Base-by-base conservation (phyloP, 2,797 vertebrate species). In the Xenops minutus region DNA sequence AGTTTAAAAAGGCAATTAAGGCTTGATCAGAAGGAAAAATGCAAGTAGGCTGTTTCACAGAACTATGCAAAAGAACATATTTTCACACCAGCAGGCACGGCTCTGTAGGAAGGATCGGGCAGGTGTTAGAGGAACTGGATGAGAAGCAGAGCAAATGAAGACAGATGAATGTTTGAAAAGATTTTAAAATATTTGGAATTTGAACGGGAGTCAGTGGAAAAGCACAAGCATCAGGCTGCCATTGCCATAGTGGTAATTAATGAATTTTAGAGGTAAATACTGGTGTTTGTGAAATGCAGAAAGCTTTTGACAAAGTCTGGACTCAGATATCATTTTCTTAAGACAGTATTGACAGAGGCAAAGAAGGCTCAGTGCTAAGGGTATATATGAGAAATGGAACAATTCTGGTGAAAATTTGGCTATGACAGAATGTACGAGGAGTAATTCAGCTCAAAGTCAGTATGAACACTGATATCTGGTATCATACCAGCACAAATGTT, bases 11-110 rank as follows among this genome's bases (percentile, higher is more conserved):
- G 39, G 23, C 73, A 94, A 85, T 91, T 93, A 81, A 92, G 56
- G 39, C 46, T 63, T 73, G 63, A 89, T 87, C 59, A 91, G 80
- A 88, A 69, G 32, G 44, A 83, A 69, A 91, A 83, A 83, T 44
- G 36, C n/a, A 89, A 94, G 67, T 56, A 94, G 80, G 77, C 64
- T 93, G 75, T 84, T 93, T 94, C 81, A 85, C 24, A 75, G 73
- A 88, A 58, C 61, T 77, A 49, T 62, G 62, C 29, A 92, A 84
- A 89, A 85, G 59, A 93, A 92, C 89, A 84, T 89, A 85, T 94
- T 92, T 95, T 95, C 84, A 88, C 80, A 93, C 67, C 91, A 93
- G 88, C 93, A 96, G 93, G 91, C 88, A 93, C 3, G 8, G 71
- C 44, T 85, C 89, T 84, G 91, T 89, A 88, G 87, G 90, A 94